Conservation (phyloP, 2,113 vertebrate species). For the Hystrix cristata region DNA sequence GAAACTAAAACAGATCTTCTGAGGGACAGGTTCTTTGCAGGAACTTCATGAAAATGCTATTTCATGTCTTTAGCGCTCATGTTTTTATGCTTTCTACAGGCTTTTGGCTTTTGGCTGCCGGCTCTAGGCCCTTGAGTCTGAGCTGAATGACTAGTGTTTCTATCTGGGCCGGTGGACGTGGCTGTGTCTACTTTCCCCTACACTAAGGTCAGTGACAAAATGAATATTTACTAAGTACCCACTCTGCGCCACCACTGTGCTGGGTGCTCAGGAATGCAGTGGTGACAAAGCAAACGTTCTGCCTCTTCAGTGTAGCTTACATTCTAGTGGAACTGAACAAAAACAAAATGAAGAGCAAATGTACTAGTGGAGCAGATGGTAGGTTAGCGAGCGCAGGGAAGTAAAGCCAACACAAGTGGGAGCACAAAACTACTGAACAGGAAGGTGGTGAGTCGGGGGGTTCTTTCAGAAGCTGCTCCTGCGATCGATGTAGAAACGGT, state of each 20-base stretch:
- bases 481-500: neutral
- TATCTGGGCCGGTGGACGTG: neutral
- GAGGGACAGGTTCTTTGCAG: neutral
- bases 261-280: neutral
- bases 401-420: neutral
- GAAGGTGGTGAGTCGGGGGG: neutral
- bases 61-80: neutral
- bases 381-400: neutral
- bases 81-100: neutral
- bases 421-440: neutral
- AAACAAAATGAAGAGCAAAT: neutral
- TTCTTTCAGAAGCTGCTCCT: neutral
- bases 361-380: neutral
- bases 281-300: neutral
- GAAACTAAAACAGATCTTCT: neutral
- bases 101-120: neutral
- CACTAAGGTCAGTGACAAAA: constrained; percentile 35
- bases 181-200: neutral
- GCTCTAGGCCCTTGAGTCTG: neutral
- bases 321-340: neutral
- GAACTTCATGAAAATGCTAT: neutral
- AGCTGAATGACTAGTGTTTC: neutral
- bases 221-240: neutral
- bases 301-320: neutral
- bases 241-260: neutral